Percentiles rank a stretch among this genome's conserved stretches.
phyloP scores from a whole-genome alignment of 2,113 vertebrate genomes.

The Ophiodon elongatus region DNA sequence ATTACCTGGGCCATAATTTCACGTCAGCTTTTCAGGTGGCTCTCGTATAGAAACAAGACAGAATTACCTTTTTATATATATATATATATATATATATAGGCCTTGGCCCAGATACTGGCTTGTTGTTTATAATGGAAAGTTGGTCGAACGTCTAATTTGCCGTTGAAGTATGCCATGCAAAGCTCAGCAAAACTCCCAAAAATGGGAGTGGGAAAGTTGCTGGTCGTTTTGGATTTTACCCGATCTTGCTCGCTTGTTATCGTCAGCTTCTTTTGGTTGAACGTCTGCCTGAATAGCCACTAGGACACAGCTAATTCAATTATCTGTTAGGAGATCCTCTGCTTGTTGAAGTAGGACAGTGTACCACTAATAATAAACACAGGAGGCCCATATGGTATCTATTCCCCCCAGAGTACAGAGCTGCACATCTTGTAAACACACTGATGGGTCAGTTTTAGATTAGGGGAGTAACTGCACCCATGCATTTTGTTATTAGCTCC shows the following conservation, averaged over 20 bases:
- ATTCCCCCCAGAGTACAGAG: constrained; percentile 50
- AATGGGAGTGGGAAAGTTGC: constrained; percentile 24
- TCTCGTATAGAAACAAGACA: constrained; percentile 18
- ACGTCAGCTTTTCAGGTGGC: constrained; percentile 45
- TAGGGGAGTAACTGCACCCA: constrained; percentile 41
- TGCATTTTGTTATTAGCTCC: constrained; percentile 29
- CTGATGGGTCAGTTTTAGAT: constrained; percentile 44
- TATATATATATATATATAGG: neutral
- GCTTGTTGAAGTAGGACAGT: constrained; percentile 18
- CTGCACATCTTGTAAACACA: constrained; percentile 56
- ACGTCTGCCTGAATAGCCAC: constrained; percentile 1
- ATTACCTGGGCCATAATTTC: constrained; percentile 43
- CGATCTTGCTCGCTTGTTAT: neutral
- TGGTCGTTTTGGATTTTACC: constrained; percentile 2
- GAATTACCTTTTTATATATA: constrained; percentile 35
- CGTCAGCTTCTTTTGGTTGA: constrained; percentile 10
- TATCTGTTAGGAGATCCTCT: constrained; percentile 34
- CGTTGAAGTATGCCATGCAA: constrained; percentile 17
- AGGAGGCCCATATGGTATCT: constrained; percentile 65
- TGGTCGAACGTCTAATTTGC: constrained; percentile 23
- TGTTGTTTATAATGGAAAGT: constrained; percentile 56
- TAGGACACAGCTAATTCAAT: constrained; percentile 27
- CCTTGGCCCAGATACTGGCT: constrained; percentile 43
- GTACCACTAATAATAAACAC: constrained; percentile 55
- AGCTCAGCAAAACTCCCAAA: constrained; percentile 49